Base-by-base conservation (phyloP, 1,140 invertebrate species). In the Diorhabda elongata region DNA sequence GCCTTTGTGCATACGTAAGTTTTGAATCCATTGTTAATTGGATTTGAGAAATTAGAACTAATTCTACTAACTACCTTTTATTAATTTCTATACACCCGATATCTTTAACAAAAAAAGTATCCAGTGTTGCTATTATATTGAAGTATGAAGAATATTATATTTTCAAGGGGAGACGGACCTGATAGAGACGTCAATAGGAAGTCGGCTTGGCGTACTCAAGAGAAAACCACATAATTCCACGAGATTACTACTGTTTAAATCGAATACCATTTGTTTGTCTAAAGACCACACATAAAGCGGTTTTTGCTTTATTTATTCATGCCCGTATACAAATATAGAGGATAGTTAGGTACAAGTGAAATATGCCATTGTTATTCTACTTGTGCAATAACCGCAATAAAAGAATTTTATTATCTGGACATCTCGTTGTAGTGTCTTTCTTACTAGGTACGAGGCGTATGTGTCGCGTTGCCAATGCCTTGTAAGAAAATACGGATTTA, bases 181-280 rank as follows among this genome's bases (percentile, higher is more conserved):
- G 42, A 43, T 60, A 58, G 58, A 67, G 65, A 67, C 58, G 65
- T 67, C 65, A 67, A 67, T 67, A 67, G 65, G 65, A 67, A 67
- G 65, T 67, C 58, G 64, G 44, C 26, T 45, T 42, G 52, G 56
- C 44, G 43, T 41, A 56, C 65, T 67, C 44, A 63, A 70, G 63
- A 67, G 69, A 42, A 70, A 70, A 70, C 69, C 69, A 67, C 69
- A 70, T 70, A 70, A 70, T 70, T 70, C 69, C 61, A 70, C 69
- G 47, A 66, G 69, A 70, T 70, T 70, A 70, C 69, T 70, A 67
- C 69, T 61, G 69, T 70, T 70, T 57, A 67, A 66, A 70, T 58
- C 69, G 59, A 61, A 61, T 66, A 52, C 64, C 69, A 70, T 70
- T 59, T 67, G 65, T 67, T 70, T 59, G 64, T 63, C 58, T 63